These are phyloP conservation scores for Drosophila cognata DNA, from an alignment of 2,888 invertebrate genomes.

Conservation along the genomic window DNA sequence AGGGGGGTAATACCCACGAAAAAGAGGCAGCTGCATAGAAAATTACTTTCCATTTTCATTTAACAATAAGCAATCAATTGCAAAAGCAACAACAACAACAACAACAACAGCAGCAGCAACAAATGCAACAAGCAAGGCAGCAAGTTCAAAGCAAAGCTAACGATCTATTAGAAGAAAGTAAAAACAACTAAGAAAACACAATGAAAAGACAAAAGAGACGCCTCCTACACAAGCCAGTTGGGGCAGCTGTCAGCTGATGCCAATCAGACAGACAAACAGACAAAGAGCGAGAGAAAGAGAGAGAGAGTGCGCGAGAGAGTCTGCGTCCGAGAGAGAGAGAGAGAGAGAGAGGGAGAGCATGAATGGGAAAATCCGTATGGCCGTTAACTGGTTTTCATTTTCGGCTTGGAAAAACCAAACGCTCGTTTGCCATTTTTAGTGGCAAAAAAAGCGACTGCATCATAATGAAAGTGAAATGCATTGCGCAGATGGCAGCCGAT, in stretches of 20 bases:
- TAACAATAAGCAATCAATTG: slow-evolving; percentile 80
- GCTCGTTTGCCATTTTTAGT: slow-evolving; percentile 79
- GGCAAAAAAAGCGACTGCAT: slow-evolving; percentile 80
- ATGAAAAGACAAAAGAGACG: slow-evolving; percentile 58
- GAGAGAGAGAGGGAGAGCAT: neutral
- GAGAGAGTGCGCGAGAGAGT: slow-evolving; percentile 7
- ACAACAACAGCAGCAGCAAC: slow-evolving; percentile 23
- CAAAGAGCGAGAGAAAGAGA: slow-evolving; percentile 2
- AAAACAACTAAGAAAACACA: slow-evolving; percentile 68
- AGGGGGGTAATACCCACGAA: slow-evolving; percentile 28
- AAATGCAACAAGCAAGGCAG: slow-evolving; percentile 18
- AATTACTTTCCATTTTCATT: slow-evolving; percentile 80
- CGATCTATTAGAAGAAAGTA: slow-evolving; percentile 81
- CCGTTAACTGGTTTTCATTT: slow-evolving; percentile 76
- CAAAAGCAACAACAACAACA: slow-evolving; percentile 32
- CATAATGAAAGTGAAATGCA: slow-evolving; percentile 83
- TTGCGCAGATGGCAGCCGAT: slow-evolving; percentile 76
- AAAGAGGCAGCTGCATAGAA: slow-evolving; percentile 63
- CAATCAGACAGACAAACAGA: slow-evolving; percentile 50
- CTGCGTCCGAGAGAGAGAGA: neutral
- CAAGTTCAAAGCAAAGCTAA: slow-evolving; percentile 79
- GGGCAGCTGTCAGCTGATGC: slow-evolving; percentile 74
- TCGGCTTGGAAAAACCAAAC: slow-evolving; percentile 76
- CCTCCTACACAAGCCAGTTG: slow-evolving; percentile 67
- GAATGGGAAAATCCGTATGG: slow-evolving; percentile 66